Percentiles rank a stretch among this genome's conserved stretches.
These are phyloP conservation scores for Rhabdomys pumilio DNA, from an alignment of 2,797 vertebrate genomes.

Conservation along the genomic window DNA sequence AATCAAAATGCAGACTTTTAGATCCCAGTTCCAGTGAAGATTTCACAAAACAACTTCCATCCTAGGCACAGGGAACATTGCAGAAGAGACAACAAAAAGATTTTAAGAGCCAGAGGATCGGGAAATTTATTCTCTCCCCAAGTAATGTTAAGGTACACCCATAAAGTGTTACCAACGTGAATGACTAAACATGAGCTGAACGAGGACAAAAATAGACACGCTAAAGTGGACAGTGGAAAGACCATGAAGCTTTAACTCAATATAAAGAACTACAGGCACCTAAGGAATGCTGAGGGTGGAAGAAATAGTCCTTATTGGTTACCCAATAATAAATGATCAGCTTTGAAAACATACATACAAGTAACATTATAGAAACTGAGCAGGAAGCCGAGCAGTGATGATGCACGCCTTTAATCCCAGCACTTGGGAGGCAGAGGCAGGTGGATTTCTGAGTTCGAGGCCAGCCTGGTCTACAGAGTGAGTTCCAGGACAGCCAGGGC, in stretches of 20 bases:
- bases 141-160: neutral
- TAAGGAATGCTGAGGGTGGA: neutral
- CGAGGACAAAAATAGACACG: neutral
- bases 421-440: no score
- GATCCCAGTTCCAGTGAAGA: neutral
- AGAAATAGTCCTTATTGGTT: neutral
- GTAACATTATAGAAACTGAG: neutral
- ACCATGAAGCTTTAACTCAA: neutral
- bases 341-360: neutral
- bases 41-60: neutral
- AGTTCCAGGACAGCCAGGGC: no score
- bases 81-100: neutral
- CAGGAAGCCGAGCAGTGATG: neutral
- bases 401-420: no score
- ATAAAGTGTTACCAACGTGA: neutral
- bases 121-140: neutral
- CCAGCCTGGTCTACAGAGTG: no score
- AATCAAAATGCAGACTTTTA: neutral
- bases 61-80: neutral
- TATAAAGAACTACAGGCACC: neutral
- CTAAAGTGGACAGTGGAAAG: neutral
- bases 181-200: neutral
- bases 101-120: neutral
- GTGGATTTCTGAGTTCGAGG: no score
- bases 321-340: neutral